A percentile compares a stretch with the other conserved stretches of the same genome.
Conservation (phyloP, 2,888 invertebrate genomes). For the Melanostoma scalare region DNA sequence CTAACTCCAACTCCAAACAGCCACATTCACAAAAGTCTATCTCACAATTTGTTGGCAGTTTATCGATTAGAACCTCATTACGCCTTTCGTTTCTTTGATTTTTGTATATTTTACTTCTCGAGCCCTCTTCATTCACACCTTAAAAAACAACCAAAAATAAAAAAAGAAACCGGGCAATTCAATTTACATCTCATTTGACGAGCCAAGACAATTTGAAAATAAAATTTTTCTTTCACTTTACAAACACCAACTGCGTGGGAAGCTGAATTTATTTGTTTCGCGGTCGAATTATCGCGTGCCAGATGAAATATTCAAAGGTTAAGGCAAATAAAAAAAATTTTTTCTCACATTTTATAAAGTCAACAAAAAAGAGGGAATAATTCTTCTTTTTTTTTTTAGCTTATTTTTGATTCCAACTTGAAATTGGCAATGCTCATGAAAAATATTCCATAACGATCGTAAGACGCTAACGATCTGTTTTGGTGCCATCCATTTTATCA, state of each 20-base stretch:
- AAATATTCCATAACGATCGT: no score
- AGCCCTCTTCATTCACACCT: slow-evolving; percentile 1
- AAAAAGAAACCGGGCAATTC: slow-evolving; percentile 7
- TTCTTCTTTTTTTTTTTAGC: no score
- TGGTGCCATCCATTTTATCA: no score
- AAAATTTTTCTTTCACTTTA: no score
- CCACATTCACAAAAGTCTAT: background rate
- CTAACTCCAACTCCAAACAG: background rate
- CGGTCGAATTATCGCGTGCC: slow-evolving; percentile 54
- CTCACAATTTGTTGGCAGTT: slow-evolving; percentile 30
- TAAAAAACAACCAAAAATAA: no score
- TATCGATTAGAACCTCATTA: slow-evolving; percentile 52
- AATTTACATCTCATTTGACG: slow-evolving; percentile 8
- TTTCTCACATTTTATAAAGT: no score
- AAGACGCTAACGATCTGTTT: no score
- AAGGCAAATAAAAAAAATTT: no score
- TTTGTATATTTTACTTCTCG: slow-evolving; percentile 13
- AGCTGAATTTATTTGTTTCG: slow-evolving; percentile 35
- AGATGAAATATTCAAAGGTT: background rate
- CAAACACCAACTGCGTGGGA: slow-evolving; percentile 18
- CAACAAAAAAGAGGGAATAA: no score
- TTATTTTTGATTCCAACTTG: no score
- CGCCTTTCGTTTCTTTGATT: slow-evolving; percentile 24
- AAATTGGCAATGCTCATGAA: no score
- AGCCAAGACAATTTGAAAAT: background rate